These are phyloP conservation scores for Cotesia glomerata DNA, from an alignment of 1,140 invertebrate genomes.

Conservation along the genomic window DNA sequence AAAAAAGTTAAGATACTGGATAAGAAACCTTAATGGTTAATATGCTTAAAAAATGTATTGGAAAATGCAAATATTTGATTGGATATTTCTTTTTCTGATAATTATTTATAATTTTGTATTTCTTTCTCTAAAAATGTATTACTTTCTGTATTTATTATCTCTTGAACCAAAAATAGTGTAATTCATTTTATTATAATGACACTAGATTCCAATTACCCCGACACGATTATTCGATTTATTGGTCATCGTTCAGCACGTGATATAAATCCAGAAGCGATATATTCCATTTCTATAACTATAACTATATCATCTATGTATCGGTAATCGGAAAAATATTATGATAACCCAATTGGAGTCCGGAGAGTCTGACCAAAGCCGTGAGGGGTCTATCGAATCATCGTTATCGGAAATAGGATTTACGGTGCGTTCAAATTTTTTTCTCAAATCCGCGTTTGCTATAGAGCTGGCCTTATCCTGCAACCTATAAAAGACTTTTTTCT, in stretches of 20 bases:
- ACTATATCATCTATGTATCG: background rate
- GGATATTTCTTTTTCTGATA: too few relatives aligned
- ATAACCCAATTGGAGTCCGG: slow-evolving; percentile 53
- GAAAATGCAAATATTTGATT: too few relatives aligned
- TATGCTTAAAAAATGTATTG: too few relatives aligned
- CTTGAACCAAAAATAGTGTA: too few relatives aligned
- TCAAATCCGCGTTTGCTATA: too few relatives aligned
- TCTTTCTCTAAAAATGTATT: too few relatives aligned
- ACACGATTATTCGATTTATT: slow-evolving; percentile 40
- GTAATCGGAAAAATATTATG: slow-evolving; percentile 57
- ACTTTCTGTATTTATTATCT: too few relatives aligned
- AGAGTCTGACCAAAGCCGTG: slow-evolving; percentile 33
- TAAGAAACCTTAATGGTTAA: too few relatives aligned
- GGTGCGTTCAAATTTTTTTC: slow-evolving; percentile 15
- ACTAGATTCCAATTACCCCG: background rate
- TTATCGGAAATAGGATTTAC: slow-evolving; percentile 54
- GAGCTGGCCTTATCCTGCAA: slow-evolving; percentile 41
- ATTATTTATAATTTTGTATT: too few relatives aligned
- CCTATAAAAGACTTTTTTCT: background rate
- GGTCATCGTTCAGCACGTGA: slow-evolving; percentile 23
- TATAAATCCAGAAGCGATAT: slow-evolving; percentile 24
- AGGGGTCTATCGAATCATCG: slow-evolving; percentile 54
- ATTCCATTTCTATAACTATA: background rate
- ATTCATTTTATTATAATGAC: too few relatives aligned
- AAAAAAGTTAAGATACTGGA: too few relatives aligned